Base-by-base conservation (phyloP, 2,888 invertebrate species). In the Arrhopalites spinosus region DNA sequence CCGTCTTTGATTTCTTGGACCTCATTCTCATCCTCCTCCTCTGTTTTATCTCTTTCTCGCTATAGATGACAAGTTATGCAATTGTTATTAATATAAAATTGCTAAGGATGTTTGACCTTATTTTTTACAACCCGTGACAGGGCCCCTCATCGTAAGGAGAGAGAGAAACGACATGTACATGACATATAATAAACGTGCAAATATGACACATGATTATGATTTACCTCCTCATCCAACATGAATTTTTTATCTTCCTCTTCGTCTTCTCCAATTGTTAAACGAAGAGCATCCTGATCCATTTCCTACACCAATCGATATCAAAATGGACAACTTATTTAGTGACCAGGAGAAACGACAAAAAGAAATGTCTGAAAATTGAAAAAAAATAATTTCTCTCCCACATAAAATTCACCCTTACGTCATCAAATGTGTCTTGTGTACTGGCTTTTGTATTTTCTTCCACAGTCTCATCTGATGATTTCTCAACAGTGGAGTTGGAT, bases 1-100 rank as follows among this genome's bases (percentile, higher is more conserved):
- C 47, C n/a, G 1, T 53, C 53, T 23, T 3, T 53, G 20, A 20
- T 77, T 27, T 77, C 53, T 85, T 81, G 79, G 84, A 85, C 75
- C 83, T 84, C 78, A 84, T 87, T 83, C 86, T 88, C 77, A 91
- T 92, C 71, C 95, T 36, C 36, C n/a, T n/a, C n/a, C n/a, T 88
- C 71, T 93, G 90, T 63, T 91, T 89, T 50, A 94, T 93, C 86
- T 96, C 95, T 84, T 92, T 92, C 3, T 93, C 90, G 85, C 95
- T 93, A 74, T 30, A 30, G 61, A 61, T n/a, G n/a, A n/a, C n/a
- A 63, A 72, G 36, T 72, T 43, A 61, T 30, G 59, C 30, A 59
- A n/a, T 43, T 29, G 30, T 29, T 20, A 70, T 69, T 11, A 53
- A 53, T 53, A 47, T 13, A 68, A 45, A 36, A n/a, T n/a, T n/a